Evolutionary conservation across 2,113 vertebrate species (phyloP).

Genomic region (Cottus gobio): DNA sequence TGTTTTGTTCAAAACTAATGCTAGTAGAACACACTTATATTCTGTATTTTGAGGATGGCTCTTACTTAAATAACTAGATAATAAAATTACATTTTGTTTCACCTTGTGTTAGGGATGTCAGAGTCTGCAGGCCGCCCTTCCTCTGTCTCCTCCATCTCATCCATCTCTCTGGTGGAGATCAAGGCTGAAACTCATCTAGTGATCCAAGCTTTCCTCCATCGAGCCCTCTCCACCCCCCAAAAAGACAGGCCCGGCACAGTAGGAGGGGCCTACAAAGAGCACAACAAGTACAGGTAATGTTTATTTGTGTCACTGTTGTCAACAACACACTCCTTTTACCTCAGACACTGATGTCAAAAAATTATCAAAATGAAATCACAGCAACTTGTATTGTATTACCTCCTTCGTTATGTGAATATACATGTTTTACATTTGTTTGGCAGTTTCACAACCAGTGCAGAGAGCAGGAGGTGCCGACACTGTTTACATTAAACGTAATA

Average conservation of each 20-base stretch:
- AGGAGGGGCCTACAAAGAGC: constrained; percentile 77
- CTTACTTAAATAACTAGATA: not conserved
- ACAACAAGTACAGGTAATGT: constrained; percentile 74
- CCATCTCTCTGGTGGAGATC: constrained; percentile 77
- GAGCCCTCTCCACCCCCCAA: constrained; percentile 48
- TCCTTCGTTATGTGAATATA: not conserved
- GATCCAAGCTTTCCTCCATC: constrained; percentile 79
- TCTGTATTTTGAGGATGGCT: not conserved
- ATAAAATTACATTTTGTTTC: not conserved
- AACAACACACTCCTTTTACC: not conserved
- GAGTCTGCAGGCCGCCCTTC: constrained; percentile 29
- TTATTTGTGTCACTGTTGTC: not conserved
- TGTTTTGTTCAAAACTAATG: not conserved
- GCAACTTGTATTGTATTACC: not conserved
- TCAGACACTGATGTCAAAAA: not conserved
- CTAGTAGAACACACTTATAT: too few species aligned
- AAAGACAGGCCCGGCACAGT: constrained; percentile 73
- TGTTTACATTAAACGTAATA: not conserved
- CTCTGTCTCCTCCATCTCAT: constrained; percentile 63
- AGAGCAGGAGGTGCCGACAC: not conserved
- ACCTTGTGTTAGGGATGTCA: constrained; percentile 62
- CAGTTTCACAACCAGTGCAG: not conserved
- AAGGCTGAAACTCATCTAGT: constrained; percentile 79
- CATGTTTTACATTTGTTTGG: not conserved
- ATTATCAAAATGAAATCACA: not conserved